Evolutionary conservation across 2,113 vertebrate genomes (phyloP), one percentile per base, ranked within the genome.

Genomic region (Chamaetylas fuelleborni): DNA sequence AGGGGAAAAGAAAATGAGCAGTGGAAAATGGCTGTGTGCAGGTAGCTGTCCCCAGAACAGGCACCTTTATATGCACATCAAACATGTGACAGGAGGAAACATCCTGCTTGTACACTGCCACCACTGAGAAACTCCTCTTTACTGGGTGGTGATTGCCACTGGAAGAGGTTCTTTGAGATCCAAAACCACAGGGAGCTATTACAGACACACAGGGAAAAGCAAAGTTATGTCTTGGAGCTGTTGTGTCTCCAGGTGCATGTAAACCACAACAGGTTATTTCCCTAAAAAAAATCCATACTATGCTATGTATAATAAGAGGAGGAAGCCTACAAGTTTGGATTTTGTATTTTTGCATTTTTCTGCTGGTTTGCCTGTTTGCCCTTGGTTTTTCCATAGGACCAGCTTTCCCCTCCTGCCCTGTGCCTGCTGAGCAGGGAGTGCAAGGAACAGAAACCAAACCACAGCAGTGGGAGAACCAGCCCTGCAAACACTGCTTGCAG

Each of bases 21-120:
- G 66, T 72, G 29, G 73, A 90, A 94, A 93, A 92, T 36, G 54
- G 36, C 73, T 76, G 87, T 6, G 0, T 84, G 96, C 95, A 95
- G 94, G 94, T 96, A 91, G 58, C 61, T 66, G 42, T 56, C 84
- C 94, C 71, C 92, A 87, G 92, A 95, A 93, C 43, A 50, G 8
- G 28, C 38, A 81, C 83, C 73, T 94, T 81, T 29, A 11, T 4
- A 11, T 11, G 43, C 24, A 14, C 60, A 43, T 67, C 48, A 23
- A 76, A 38, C 1, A 0, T 23, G 19, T 0, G 0, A 47, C 3
- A 12, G 65, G 29, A 86, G 33, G 40, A 79, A 94, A 57, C 51
- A 34, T n/a, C 77, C 43, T 70, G 73, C 58, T 62, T 33, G 28
- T 42, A 22, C 29, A 7, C 53, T 53, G 51, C 53, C 31, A 19